These are phyloP conservation scores for Leptogaster cylindrica DNA, from an alignment of 2,888 invertebrate genomes.

Conservation along the genomic window DNA sequence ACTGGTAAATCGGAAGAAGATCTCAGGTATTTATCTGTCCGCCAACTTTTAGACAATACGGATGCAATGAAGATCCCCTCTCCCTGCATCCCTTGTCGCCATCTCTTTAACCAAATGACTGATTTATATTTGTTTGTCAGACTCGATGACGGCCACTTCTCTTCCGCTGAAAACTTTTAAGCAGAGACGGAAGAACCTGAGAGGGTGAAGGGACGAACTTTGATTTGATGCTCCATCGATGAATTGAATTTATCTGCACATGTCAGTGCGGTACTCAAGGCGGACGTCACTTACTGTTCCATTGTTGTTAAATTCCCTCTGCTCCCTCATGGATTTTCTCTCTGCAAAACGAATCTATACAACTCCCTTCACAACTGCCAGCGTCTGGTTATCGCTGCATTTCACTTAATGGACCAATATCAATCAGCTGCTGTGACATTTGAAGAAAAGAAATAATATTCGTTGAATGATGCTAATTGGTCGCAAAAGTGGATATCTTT, in stretches of 20 bases:
- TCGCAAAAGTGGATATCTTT: slow-evolving; percentile 6
- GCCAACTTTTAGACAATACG: background rate
- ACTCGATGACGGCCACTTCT: slow-evolving; percentile 28
- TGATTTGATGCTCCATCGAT: slow-evolving; percentile 29
- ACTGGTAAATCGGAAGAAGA: slow-evolving; percentile 33
- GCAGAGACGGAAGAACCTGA: background rate
- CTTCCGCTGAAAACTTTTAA: background rate
- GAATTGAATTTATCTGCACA: slow-evolving; percentile 35
- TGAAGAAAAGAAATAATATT: slow-evolving; percentile 32
- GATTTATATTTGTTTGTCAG: slow-evolving; percentile 38
- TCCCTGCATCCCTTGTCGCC: background rate
- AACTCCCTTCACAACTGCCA: slow-evolving; percentile 32
- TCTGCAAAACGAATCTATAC: slow-evolving; percentile 16
- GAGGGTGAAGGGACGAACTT: slow-evolving; percentile 4
- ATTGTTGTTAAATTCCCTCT: background rate
- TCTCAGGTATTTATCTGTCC: background rate
- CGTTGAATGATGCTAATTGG: slow-evolving; percentile 29
- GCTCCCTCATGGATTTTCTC: background rate
- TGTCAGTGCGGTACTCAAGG: slow-evolving; percentile 21
- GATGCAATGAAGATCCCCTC: slow-evolving; percentile 37
- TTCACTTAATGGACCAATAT: slow-evolving; percentile 28
- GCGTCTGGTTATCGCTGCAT: slow-evolving; percentile 32
- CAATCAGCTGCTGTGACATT: slow-evolving; percentile 31
- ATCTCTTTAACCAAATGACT: slow-evolving; percentile 7
- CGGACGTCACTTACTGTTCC: slow-evolving; percentile 24